Evolutionary conservation across 92 coral and sea anemone genomes (phyloP), one percentile per base, ranked within the genome.

Genomic region (Heliopora coerulea): DNA sequence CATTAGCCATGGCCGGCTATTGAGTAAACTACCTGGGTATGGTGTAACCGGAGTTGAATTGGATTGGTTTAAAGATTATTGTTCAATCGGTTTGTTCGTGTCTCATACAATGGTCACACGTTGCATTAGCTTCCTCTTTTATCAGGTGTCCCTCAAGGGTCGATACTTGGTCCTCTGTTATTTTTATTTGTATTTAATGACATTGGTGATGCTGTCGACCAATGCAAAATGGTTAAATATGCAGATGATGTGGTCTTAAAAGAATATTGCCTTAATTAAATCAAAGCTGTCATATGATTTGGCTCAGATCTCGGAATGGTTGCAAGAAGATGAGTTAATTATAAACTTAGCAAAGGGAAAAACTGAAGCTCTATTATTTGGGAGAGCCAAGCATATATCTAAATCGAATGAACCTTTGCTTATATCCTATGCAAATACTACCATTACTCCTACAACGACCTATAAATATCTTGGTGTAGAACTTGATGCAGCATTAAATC

Each of bases 191-290:
- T 50, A 46, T 74, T 74, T 63, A 74, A 74, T 74, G 74, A 59
- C 37, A 59, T 74, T 33, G 62, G 21, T 21, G 74, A 73, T 54
- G 68, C 19, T 3, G 37, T 74, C 34, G 50, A 62, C 0, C 69
- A 62, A 62, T 62, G 13, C 69, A 62, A 24, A 62, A 74, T 59
- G 33, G 65, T 74, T 28, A 74, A 74, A 48, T 74, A 74, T 46
- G 80, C 80, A 2, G 68, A 74, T 23, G 74, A 74, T 58, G 56
- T 63, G 30, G 80, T 74, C n/a, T 19, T 74, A 46, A 59, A 74
- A 28, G 57, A 48, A 59, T 58, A 56, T 57, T 12, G 64, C 13
- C 0, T 39, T 21, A 24, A 49, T 72, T 25, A 72, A 72, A 1
- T 49, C 20, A 35, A 75, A 75, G 40, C 49, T 75, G 18, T 8